These are phyloP conservation scores for Dendrophyllia cribrosa DNA, from an alignment of 64 coral and sea anemone genomes.

Conservation along the genomic window DNA sequence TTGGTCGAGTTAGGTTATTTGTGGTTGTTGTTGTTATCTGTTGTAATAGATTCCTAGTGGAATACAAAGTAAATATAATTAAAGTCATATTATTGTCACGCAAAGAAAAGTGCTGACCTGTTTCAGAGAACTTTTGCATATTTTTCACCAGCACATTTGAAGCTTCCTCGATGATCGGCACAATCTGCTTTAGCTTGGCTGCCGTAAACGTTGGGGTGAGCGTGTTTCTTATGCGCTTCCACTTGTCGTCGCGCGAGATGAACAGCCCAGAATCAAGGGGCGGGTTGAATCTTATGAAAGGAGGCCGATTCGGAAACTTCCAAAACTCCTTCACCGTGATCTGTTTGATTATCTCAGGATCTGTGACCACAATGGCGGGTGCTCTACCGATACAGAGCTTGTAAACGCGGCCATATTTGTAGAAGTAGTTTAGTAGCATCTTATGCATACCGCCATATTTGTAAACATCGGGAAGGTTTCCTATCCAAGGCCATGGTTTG, in stretches of 20 bases:
- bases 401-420: slow-evolving; percentile 70
- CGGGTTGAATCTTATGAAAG: slow-evolving; percentile 35
- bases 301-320: slow-evolving; percentile 69
- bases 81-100: no score
- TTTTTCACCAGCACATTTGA: slow-evolving; percentile 42
- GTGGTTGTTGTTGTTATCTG: no score
- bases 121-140: slow-evolving; percentile 48
- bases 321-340: slow-evolving; percentile 87
- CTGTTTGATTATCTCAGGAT: slow-evolving; percentile 81
- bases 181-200: slow-evolving; percentile 71
- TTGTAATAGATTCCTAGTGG: no score
- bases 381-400: slow-evolving; percentile 42
- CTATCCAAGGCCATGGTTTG: slow-evolving; percentile 62
- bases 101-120: slow-evolving; percentile 37
- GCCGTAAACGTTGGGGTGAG: slow-evolving; percentile 77
- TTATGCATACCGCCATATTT: slow-evolving; percentile 80
- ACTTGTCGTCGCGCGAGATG: slow-evolving; percentile 32
- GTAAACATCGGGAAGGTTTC: slow-evolving; percentile 64
- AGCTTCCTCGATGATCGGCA: slow-evolving; percentile 56
- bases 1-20: no score
- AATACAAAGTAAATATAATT: no score
- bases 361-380: slow-evolving; percentile 61
- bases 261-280: slow-evolving; percentile 56
- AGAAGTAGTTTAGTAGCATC: slow-evolving; percentile 60
- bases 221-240: slow-evolving; percentile 72